These are phyloP conservation scores for Ibidorhyncha struthersii DNA, from an alignment of 2,113 vertebrate species.

Conservation along the genomic window DNA sequence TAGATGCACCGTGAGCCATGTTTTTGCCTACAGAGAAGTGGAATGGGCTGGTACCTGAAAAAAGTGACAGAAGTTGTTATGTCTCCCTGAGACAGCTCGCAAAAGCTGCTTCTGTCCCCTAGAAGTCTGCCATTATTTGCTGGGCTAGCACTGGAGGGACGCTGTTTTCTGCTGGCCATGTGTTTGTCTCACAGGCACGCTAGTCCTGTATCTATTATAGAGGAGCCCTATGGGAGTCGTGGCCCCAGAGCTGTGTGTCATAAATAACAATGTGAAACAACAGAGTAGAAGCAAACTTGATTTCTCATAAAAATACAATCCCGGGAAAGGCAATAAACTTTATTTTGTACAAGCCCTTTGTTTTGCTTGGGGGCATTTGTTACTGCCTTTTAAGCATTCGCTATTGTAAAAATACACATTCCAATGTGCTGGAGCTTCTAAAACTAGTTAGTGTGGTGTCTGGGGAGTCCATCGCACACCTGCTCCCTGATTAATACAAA, in stretches of 20 bases:
- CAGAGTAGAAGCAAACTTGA: background rate
- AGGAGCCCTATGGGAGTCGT: accelerated
- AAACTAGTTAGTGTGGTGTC: background rate
- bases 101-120: background rate
- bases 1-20: accelerated
- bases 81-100: background rate
- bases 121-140: background rate
- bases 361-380: background rate
- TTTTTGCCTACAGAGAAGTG: background rate
- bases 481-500: background rate
- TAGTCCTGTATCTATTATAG: accelerated
- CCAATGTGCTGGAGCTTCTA: background rate
- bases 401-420: background rate
- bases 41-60: background rate
- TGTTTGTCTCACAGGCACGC: background rate
- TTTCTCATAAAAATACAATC: background rate
- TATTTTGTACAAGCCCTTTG: background rate
- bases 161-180: background rate
- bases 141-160: background rate
- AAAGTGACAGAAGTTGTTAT: background rate
- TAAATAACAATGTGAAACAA: background rate
- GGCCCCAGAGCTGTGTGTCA: background rate
- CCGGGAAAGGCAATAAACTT: background rate
- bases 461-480: background rate
- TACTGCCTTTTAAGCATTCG: background rate